Percentiles rank a stretch among this genome's conserved stretches.
These are phyloP conservation scores for Pollenia griseotomentosa DNA, from an alignment of 2,888 invertebrate species.

Conservation along the genomic window DNA sequence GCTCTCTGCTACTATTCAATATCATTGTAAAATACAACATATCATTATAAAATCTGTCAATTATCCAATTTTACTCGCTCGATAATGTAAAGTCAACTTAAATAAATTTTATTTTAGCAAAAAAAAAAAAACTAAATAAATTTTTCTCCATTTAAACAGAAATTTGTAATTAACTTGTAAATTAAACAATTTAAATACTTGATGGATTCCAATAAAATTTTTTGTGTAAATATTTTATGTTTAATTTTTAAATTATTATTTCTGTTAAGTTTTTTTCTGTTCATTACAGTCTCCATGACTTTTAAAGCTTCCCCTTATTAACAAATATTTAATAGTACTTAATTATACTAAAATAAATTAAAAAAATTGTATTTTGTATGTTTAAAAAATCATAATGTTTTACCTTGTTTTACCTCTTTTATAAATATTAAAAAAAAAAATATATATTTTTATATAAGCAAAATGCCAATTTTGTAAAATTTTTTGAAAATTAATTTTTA, in stretches of 20 bases:
- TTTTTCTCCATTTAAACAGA: neutral
- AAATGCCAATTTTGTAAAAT: too few relatives aligned
- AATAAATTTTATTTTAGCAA: neutral
- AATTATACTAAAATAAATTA: neutral
- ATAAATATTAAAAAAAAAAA: too few relatives aligned
- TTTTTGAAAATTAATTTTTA: too few relatives aligned
- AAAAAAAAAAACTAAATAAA: slow-evolving; percentile 13
- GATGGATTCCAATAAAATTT: slow-evolving; percentile 8
- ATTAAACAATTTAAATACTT: slow-evolving; percentile 20
- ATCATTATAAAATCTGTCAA: slow-evolving; percentile 28
- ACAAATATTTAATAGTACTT: neutral
- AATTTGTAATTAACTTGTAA: slow-evolving; percentile 57
- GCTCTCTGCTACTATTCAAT: neutral
- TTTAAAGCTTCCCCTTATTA: slow-evolving; percentile 58
- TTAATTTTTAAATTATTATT: slow-evolving; percentile 9
- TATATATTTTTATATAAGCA: too few relatives aligned
- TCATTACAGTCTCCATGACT: slow-evolving; percentile 44
- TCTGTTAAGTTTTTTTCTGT: slow-evolving; percentile 8
- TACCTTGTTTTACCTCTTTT: too few relatives aligned
- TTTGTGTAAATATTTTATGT: slow-evolving; percentile 1
- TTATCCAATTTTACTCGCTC: neutral
- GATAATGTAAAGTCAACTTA: neutral
- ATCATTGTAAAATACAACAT: slow-evolving; percentile 32
- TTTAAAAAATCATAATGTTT: neutral
- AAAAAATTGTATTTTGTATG: neutral